These are phyloP conservation scores for Syngnathus acus DNA, from an alignment of 2,797 vertebrate genomes.

Conservation along the genomic window DNA sequence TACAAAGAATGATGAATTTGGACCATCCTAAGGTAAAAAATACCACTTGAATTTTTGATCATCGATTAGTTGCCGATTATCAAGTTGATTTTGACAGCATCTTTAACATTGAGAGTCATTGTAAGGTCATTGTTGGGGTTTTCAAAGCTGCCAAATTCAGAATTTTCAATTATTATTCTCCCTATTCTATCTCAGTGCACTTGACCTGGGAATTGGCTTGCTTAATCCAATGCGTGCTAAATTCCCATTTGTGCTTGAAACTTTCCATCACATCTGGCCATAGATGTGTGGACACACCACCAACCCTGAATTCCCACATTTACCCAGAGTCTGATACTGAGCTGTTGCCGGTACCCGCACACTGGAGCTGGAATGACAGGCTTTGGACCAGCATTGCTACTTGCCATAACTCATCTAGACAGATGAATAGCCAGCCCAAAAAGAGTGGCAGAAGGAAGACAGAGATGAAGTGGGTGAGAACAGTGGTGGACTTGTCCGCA, in stretches of 20 bases:
- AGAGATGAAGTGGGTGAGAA: constrained; percentile 27
- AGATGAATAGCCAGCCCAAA: constrained; percentile 8
- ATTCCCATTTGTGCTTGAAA: constrained; percentile 3
- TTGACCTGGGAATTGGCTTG: neutral
- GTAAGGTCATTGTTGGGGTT: too few relatives aligned
- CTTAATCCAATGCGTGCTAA: neutral
- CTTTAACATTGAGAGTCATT: neutral
- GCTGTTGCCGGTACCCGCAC: constrained; percentile 20
- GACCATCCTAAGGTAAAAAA: too few relatives aligned
- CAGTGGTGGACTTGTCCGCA: constrained; percentile 40
- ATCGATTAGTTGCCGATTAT: too few relatives aligned
- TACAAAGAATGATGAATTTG: too few relatives aligned
- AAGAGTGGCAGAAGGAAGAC: constrained; percentile 6
- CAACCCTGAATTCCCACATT: constrained; percentile 36
- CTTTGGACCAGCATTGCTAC: constrained; percentile 13
- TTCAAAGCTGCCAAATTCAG: neutral
- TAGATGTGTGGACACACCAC: constrained; percentile 18
- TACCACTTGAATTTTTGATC: too few relatives aligned
- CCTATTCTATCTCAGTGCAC: neutral
- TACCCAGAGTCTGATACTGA: constrained; percentile 12
- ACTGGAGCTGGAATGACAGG: constrained; percentile 20
- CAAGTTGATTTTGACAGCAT: neutral
- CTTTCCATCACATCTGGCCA: constrained; percentile 18
- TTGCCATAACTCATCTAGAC: constrained; percentile 8
- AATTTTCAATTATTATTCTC: neutral